phyloP scores from a whole-genome alignment of 2,888 invertebrate genomes.

The Pasiphila rectangulata region DNA sequence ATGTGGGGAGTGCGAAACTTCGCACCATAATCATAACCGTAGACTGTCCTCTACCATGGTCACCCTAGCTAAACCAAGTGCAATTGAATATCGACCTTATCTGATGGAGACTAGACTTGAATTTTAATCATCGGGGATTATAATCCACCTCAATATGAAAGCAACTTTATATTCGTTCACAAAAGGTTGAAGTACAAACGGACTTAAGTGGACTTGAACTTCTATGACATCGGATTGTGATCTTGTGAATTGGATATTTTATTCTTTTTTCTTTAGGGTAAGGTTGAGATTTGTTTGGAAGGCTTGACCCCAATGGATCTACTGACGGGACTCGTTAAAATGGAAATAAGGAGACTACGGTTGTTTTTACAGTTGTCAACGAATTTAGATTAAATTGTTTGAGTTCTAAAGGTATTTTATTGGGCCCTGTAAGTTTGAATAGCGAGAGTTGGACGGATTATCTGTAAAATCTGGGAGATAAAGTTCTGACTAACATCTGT shows the following conservation, averaged over 20 bases:
- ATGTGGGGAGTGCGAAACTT: neutral
- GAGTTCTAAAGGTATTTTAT: neutral
- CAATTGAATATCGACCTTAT: conserved; percentile 15
- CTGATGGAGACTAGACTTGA: conserved; percentile 2
- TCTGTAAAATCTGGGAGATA: neutral
- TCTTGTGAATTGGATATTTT: conserved; percentile 9
- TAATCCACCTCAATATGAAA: conserved; percentile 12
- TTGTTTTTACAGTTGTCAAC: conserved; percentile 8
- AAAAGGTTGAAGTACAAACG: conserved; percentile 12
- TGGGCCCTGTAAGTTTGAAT: neutral
- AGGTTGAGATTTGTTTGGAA: conserved; percentile 2
- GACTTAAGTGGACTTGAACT: conserved; percentile 2
- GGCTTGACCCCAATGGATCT: conserved; percentile 7
- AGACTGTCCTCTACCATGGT: conserved; percentile 10
- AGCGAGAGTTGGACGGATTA: neutral
- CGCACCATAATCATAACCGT: neutral
- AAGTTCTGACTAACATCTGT: neutral
- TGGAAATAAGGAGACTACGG: conserved; percentile 12
- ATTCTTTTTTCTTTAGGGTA: neutral
- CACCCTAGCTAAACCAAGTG: conserved; percentile 10
- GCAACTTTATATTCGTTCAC: conserved; percentile 10
- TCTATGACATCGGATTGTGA: neutral
- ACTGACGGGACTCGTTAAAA: conserved; percentile 6
- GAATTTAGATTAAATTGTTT: neutral
- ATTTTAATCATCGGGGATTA: conserved; percentile 11